phyloP scores from a whole-genome alignment of 2,888 invertebrate species.

The Amorpha juglandis region DNA sequence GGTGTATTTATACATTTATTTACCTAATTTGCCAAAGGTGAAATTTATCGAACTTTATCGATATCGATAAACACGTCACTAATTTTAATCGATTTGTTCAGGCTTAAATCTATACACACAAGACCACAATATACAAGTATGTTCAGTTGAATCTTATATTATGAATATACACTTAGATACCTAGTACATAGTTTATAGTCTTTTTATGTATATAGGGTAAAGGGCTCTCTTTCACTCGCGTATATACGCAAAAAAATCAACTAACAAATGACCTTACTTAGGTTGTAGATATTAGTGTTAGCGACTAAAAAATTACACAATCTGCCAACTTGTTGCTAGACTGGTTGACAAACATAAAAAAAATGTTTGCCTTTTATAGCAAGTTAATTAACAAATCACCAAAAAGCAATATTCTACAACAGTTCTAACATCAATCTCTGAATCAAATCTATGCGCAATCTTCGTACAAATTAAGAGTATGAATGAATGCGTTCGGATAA shows the following conservation, averaged over 20 bases:
- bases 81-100: constrained; percentile 11
- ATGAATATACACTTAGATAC: constrained; percentile 13
- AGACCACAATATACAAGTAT: constrained; percentile 12
- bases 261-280: not conserved
- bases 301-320: too few relatives aligned
- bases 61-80: constrained; percentile 13
- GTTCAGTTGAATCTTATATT: not conserved
- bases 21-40: not conserved
- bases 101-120: constrained; percentile 14
- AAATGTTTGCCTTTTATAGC: too few relatives aligned
- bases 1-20: too few relatives aligned
- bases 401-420: too few relatives aligned
- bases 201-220: constrained; percentile 5
- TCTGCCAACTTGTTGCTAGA: too few relatives aligned
- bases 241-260: not conserved
- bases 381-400: too few relatives aligned
- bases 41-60: not conserved
- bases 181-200: constrained; percentile 6
- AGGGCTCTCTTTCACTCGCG: not conserved
- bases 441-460: too few relatives aligned
- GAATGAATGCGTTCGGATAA: too few relatives aligned
- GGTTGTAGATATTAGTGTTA: too few relatives aligned
- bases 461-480: too few relatives aligned
- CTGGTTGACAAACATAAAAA: too few relatives aligned
- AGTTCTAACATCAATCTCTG: too few relatives aligned